Evolutionary conservation across 1,140 invertebrate species (phyloP), one percentile per base, ranked within the genome.

Genomic region (Hyposmocoma kahamanoa): DNA sequence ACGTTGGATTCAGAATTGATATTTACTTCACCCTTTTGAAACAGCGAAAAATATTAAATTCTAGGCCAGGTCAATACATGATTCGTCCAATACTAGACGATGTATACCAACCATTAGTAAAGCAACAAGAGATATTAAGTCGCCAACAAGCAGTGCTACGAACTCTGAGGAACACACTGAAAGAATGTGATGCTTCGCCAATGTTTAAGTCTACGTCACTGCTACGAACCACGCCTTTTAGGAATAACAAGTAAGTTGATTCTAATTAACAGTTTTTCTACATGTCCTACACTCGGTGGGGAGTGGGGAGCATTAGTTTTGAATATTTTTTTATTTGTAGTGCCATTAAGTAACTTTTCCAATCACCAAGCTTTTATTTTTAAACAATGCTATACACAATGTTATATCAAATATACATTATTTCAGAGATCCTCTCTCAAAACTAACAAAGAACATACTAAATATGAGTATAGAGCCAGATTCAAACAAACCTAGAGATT

Each of bases 61-160:
- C 84, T 60, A 89, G 91, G 56, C 89, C 89, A 1, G 90, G 88
- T 1, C 58, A 59, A 0, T 61, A 62, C 18, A 84, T 84, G 81
- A 71, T 73, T 6, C 67, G 78, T 0, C 78, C 78, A n/a, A 65
- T 80, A 26, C 62, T 92, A 52, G 91, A 93, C 64, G 87, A 89
- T 20, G 89, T 93, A 3, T 93, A 92, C 70, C 90, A 92, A 66
- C 88, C 90, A 0, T 82, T 93, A 50, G 88, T 91, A 8, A 88
- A 86, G 22, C 90, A 92, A 28, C 89, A 89, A 54, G 90, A 91
- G 44, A 87, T 90, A 11, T 57, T 91, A 1, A 81, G 86, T 13
- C 81, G 88, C 39, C 90, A 91, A 47, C 63, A 78, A 50, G 77
- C 73, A 0, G 71, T 85, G 3, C 67, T 90, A 1, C 82, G 84